Base-by-base conservation (phyloP, 2,113 vertebrate genomes). In the Odobenus rosmarus region DNA sequence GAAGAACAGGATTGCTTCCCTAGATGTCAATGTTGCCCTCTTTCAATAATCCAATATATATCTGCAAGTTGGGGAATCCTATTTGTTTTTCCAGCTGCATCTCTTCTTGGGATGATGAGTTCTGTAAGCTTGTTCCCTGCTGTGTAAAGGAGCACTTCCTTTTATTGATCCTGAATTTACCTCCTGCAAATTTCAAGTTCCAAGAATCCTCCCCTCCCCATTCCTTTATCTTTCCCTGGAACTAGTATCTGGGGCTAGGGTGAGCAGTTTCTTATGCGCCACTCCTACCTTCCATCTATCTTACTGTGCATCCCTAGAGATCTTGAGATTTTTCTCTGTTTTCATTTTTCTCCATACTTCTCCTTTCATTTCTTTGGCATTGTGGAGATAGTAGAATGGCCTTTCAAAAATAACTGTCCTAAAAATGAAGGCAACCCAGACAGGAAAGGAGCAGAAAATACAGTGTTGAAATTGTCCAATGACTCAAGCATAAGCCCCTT, bases 91-190 rank as follows among this genome's bases (percentile, higher is more conserved):
- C 83, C 69, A 87, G 76, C 18, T 57, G 76, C 8, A 42, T 95
- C 81, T 90, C 80, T 46, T 86, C 71, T 74, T 85, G 74, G 83
- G 74, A 77, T 64, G 89, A 96, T 95, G 92, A 90, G 69, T 93
- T 96, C 86, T 85, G 5, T 69, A 71, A 67, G 28, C 61, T 92
- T 39, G 28, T 42, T 88, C 59, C 81, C 39, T 94, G 88, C 90
- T 61, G 90, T 80, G 90, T 42, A 51, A 97, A 92, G 92, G 71
- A 88, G 57, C 31, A 33, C 71, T 93, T 95, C 64, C 93, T 93
- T 87, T 96, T 61, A 69, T 23, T 85, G 93, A 81, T 67, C 61
- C 90, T 88, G 83, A 97, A 96, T 96, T 96, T 93, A 85, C 39
- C 62, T 90, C 81, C 87, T 69, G 53, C 16, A 28, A 95, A 80